A percentile compares a stretch with the other conserved stretches of the same genome.
Evolutionary conservation across 2,888 invertebrate species (phyloP).

Genomic region (Ecdyonurus torrentis): DNA sequence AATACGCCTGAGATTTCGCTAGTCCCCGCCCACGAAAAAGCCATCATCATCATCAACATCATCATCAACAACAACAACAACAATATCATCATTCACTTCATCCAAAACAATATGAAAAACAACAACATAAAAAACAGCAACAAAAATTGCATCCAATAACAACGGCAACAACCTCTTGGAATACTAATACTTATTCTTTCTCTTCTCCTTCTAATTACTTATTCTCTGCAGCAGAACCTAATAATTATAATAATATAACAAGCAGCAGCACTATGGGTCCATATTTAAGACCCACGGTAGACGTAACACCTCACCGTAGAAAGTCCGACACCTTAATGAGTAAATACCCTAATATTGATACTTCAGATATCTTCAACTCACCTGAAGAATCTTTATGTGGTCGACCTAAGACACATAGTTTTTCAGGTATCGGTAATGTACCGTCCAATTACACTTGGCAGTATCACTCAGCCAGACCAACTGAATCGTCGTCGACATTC

Average conservation of each 20-base stretch:
- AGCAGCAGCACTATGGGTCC: not conserved
- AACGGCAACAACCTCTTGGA: no score
- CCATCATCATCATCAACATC: not conserved
- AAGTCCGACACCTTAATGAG: constrained; percentile 13
- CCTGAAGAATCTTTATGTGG: not conserved
- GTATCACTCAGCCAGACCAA: no score
- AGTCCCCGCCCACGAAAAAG: constrained; percentile 14
- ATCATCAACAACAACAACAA: no score
- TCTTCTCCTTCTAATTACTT: not conserved
- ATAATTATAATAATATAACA: no score
- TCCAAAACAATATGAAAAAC: no score
- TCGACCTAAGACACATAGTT: not conserved
- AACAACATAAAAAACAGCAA: no score
- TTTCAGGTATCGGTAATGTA: not conserved
- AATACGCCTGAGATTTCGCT: constrained; percentile 47
- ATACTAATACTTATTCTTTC: no score
- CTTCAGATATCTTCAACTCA: not conserved
- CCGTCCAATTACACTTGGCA: not conserved
- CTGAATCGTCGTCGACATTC: no score
- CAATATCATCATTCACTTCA: no score
- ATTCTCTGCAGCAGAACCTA: no score
- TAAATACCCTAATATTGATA: not conserved
- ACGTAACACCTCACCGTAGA: not conserved
- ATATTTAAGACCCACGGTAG: not conserved
- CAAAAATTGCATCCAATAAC: no score